Percentiles rank a stretch among this genome's conserved stretches.
phyloP scores from a whole-genome alignment of 92 coral and sea anemone genomes.

The Zoanthus sociatus region DNA sequence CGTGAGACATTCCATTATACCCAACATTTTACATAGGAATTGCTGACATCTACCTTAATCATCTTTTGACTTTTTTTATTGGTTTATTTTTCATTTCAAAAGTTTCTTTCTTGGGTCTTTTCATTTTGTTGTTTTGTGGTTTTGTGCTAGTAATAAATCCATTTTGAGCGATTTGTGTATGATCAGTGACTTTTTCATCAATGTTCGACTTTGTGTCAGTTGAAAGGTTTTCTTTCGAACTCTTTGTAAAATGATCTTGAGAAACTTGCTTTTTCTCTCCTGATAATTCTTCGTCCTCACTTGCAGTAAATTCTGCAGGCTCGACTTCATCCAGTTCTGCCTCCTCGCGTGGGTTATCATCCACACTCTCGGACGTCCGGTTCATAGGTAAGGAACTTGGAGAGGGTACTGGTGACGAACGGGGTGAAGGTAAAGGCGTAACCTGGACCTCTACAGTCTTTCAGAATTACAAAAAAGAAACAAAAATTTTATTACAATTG shows the following conservation, averaged over 20 bases:
- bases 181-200: not conserved
- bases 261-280: not conserved
- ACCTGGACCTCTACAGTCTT: constrained; percentile 43
- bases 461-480: not conserved
- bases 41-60: not conserved
- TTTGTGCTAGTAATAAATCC: constrained; percentile 15
- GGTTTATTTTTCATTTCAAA: constrained; percentile 33
- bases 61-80: constrained; percentile 19
- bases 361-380: not conserved
- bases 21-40: not conserved
- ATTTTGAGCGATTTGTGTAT: constrained; percentile 6
- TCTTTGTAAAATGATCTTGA: not conserved
- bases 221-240: not conserved
- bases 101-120: not conserved
- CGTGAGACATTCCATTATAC: constrained; percentile 33
- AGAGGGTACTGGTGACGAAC: constrained; percentile 39
- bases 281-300: constrained; percentile 33
- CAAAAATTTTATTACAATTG: not conserved
- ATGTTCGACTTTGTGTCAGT: not conserved
- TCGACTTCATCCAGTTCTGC: constrained; percentile 15
- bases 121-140: not conserved
- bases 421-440: constrained; percentile 41
- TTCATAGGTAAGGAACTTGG: not conserved
- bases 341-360: not conserved
- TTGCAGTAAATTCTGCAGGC: constrained; percentile 28